These are phyloP conservation scores for Amazona vittata DNA, from an alignment of 2,113 vertebrate species.

Conservation along the genomic window DNA sequence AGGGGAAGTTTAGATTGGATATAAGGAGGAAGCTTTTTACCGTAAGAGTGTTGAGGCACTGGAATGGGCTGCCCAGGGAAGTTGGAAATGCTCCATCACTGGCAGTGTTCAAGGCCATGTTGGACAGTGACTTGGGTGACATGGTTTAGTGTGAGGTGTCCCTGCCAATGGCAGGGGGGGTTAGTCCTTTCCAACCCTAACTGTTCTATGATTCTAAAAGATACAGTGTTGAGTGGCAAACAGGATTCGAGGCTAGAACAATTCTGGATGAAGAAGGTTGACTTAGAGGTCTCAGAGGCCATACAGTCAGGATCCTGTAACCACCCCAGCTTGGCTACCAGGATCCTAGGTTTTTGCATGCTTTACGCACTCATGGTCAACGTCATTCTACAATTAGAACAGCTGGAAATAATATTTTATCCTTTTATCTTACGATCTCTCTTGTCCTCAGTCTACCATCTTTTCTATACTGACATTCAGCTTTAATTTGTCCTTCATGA, in stretches of 20 bases:
- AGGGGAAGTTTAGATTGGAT: too few relatives aligned
- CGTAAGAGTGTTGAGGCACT: too few relatives aligned
- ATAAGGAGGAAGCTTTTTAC: too few relatives aligned
- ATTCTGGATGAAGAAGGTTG: neutral
- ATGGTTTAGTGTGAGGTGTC: too few relatives aligned
- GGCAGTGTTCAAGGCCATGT: too few relatives aligned
- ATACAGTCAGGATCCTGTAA: neutral
- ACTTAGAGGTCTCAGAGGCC: neutral
- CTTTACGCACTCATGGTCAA: neutral
- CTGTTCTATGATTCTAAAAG: neutral
- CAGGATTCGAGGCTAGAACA: neutral
- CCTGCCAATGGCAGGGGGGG: too few relatives aligned
- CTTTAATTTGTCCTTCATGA: neutral
- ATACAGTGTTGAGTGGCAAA: neutral
- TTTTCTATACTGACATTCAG: neutral
- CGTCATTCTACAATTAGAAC: neutral
- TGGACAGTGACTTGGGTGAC: too few relatives aligned
- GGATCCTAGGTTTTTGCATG: neutral
- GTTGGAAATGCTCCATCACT: too few relatives aligned
- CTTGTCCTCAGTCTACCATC: neutral
- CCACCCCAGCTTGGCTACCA: fast-evolving
- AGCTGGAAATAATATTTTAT: neutral
- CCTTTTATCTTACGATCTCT: neutral
- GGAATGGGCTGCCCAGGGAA: too few relatives aligned
- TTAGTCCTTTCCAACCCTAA: too few relatives aligned